Percentiles rank a stretch among this genome's conserved stretches.
These are phyloP conservation scores for Dione vanillae DNA, from an alignment of 2,888 invertebrate genomes.

Conservation along the genomic window DNA sequence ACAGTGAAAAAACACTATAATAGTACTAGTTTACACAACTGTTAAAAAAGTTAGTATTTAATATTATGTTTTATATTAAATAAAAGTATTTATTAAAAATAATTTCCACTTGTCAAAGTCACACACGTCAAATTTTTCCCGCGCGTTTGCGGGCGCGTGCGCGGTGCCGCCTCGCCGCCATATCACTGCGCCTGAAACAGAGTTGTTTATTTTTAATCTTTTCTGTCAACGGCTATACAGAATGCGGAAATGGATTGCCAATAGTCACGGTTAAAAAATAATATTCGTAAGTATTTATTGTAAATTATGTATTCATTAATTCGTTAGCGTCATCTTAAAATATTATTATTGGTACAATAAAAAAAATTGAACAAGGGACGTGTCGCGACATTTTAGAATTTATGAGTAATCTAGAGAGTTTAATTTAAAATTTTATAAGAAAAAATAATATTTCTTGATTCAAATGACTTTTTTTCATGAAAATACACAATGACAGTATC, in stretches of 20 bases:
- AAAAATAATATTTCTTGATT: not conserved
- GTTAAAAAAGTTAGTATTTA: too few relatives aligned
- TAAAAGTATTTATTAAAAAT: not conserved
- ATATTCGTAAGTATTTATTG: not conserved
- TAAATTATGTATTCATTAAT: slow-evolving; percentile 11
- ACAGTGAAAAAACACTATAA: slow-evolving; percentile 29
- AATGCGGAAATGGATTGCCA: slow-evolving; percentile 42
- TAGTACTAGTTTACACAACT: slow-evolving; percentile 8
- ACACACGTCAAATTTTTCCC: slow-evolving; percentile 38
- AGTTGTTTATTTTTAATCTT: slow-evolving; percentile 43
- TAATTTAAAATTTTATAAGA: not conserved
- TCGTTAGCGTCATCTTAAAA: slow-evolving; percentile 3
- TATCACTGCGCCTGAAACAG: slow-evolving; percentile 64
- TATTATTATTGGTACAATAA: not conserved
- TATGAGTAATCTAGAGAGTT: not conserved
- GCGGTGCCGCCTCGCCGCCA: slow-evolving; percentile 52
- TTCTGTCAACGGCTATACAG: slow-evolving; percentile 40
- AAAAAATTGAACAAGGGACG: not conserved
- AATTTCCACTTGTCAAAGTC: slow-evolving; percentile 35
- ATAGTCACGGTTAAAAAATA: slow-evolving; percentile 27
- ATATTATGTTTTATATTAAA: not conserved
- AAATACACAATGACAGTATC: too few relatives aligned
- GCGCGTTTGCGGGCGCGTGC: slow-evolving; percentile 53
- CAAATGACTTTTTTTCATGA: not conserved
- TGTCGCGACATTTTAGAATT: not conserved